Conservation (phyloP, 2,113 vertebrate species). For the Urocitellus parryii region DNA sequence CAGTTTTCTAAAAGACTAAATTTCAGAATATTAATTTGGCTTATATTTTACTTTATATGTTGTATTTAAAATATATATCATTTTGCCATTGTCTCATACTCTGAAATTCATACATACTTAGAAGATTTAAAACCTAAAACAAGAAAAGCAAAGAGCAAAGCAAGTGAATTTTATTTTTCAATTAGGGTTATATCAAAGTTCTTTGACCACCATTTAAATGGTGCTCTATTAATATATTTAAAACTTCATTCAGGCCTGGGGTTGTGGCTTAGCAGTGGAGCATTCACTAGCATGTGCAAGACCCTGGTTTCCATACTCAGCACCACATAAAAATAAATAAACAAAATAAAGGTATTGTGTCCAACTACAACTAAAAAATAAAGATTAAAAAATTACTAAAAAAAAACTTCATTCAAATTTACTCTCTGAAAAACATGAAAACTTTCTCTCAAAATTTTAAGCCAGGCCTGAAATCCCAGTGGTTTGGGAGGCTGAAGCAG, state of each 20-base stretch:
- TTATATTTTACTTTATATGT: neutral
- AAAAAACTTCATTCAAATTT: neutral
- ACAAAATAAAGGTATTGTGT: no score
- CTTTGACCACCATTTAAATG: neutral
- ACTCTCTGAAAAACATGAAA: slow-evolving; percentile 59
- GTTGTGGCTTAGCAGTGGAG: no score
- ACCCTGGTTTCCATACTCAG: no score
- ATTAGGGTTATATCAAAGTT: slow-evolving; percentile 61
- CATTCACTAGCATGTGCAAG: no score
- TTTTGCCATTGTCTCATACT: neutral
- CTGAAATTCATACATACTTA: slow-evolving; percentile 63
- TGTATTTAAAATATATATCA: slow-evolving; percentile 34
- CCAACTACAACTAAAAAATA: no score
- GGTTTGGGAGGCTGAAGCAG: no score
- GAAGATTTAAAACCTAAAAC: slow-evolving; percentile 68
- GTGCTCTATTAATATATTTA: slow-evolving; percentile 45
- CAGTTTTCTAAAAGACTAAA: neutral
- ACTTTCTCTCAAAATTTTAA: slow-evolving; percentile 46
- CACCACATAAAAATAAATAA: no score
- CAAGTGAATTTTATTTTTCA: slow-evolving; percentile 60
- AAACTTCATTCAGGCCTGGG: neutral
- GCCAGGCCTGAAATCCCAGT: no score
- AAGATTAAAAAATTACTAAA: no score
- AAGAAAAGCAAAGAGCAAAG: slow-evolving; percentile 34
- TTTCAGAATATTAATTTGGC: neutral